phyloP scores from a whole-genome alignment of 2,113 vertebrate species.

The Tricholaema leucomelas region DNA sequence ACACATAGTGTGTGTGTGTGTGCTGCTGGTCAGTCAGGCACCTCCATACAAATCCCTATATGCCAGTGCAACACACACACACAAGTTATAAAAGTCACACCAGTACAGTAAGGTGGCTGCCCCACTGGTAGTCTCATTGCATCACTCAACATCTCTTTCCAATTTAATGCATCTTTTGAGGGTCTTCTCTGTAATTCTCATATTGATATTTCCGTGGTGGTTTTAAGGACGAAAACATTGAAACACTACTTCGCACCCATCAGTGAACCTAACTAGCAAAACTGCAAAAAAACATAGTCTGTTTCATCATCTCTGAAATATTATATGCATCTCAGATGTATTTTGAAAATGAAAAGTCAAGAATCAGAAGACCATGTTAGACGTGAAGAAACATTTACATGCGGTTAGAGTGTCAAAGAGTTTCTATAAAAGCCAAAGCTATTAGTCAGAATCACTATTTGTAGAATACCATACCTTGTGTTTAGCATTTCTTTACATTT shows the following conservation, averaged over 20 bases:
- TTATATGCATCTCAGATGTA: background rate
- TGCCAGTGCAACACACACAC: background rate
- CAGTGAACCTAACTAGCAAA: background rate
- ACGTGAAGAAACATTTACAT: slow-evolving; percentile 29
- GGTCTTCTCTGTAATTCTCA: background rate
- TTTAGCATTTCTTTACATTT: background rate
- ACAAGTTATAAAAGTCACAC: background rate
- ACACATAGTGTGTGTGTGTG: background rate
- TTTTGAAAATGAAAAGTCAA: background rate
- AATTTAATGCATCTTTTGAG: background rate
- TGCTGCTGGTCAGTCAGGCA: background rate
- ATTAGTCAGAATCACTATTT: background rate
- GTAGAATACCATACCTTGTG: background rate
- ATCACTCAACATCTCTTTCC: background rate
- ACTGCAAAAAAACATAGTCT: background rate
- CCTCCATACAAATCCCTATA: background rate
- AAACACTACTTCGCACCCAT: background rate
- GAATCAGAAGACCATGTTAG: background rate
- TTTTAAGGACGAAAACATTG: background rate
- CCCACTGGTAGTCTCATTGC: background rate
- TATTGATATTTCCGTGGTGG: background rate
- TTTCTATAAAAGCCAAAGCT: background rate
- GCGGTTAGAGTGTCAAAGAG: background rate
- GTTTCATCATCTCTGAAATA: background rate
- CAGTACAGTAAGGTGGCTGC: background rate